Base-by-base conservation (phyloP, 2,888 invertebrate genomes). In the Ptychoptera albimana region DNA sequence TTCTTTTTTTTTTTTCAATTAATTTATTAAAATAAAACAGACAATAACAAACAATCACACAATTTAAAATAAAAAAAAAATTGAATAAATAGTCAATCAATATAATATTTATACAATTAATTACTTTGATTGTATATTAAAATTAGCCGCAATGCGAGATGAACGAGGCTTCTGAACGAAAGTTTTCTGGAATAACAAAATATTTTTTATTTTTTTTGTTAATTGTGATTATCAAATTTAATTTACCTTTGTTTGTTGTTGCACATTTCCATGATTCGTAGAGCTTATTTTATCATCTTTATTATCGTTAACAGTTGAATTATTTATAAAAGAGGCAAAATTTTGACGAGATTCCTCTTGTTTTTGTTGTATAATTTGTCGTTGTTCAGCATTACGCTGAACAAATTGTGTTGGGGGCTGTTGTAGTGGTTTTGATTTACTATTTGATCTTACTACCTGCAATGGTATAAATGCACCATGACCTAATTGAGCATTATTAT, bases 381-480 rank as follows among this genome's bases (percentile, higher is more conserved):
- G 12, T 8, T 34, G 30, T 15, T 35, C 16, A 4, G 42, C 8
- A 14, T 34, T 42, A 30, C 15, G 13, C 12, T 10, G 32, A 14
- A 11, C 14, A 7, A 32, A 30, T 32, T 14, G 13, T 6, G 14
- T 32, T 11, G 31, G 40, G 8, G 15, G 42, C 4, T 35, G 35
- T 11, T 41, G 32, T n/a, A 32, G 6, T 42, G 34, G 23, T 35
- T 42, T 42, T 15, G 15, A 9, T 31, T 40, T 12, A 42, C 40
- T 32, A 45, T 46, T n/a, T 9, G 65, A 66, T 45, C 69, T 71
- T 37, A 71, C 63, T 3, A 70, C 73, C 56, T 73, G 74, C 13
- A 73, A 56, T 0, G 74, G 74, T 30, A 73, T 70, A 49, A 74
- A 73, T 0, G 71, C 63, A 23, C 69, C 54, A 15, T 54, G 54